phyloP scores from a whole-genome alignment of 2,113 vertebrate genomes.

The Proteles cristata region DNA sequence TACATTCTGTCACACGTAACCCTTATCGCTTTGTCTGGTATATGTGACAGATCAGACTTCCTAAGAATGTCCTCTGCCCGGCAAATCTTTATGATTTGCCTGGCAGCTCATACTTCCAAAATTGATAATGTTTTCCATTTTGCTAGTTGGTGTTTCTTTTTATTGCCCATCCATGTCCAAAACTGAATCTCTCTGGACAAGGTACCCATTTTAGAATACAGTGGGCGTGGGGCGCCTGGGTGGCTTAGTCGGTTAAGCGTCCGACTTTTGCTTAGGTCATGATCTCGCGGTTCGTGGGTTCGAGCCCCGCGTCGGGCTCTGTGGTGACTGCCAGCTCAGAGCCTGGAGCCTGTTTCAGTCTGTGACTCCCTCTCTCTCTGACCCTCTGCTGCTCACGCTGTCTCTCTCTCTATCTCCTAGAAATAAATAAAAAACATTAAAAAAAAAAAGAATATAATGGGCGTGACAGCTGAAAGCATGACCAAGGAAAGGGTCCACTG shows the following conservation, averaged over 20 bases:
- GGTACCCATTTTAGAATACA: neutral
- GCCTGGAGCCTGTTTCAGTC: no score
- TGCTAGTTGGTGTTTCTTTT: neutral
- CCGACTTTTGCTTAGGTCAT: no score
- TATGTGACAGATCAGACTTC: neutral
- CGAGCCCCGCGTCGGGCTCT: no score
- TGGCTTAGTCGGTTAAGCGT: no score
- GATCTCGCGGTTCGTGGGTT: no score
- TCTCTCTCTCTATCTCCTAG: no score
- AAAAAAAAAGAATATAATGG: no score
- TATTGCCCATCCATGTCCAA: neutral
- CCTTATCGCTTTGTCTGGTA: neutral
- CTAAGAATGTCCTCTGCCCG: neutral
- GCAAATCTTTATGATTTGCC: neutral
- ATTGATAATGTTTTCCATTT: neutral
- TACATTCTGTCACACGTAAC: neutral
- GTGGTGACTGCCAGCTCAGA: no score
- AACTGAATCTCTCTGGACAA: conserved; percentile 1
- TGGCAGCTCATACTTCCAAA: neutral
- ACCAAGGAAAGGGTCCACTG: neutral
- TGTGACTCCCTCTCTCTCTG: no score
- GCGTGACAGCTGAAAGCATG: neutral
- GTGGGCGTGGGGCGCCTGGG: no score
- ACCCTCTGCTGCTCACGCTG: no score
- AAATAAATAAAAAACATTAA: no score